These are phyloP conservation scores for Agrypnus murinus DNA, from an alignment of 2,888 invertebrate genomes.

Conservation along the genomic window DNA sequence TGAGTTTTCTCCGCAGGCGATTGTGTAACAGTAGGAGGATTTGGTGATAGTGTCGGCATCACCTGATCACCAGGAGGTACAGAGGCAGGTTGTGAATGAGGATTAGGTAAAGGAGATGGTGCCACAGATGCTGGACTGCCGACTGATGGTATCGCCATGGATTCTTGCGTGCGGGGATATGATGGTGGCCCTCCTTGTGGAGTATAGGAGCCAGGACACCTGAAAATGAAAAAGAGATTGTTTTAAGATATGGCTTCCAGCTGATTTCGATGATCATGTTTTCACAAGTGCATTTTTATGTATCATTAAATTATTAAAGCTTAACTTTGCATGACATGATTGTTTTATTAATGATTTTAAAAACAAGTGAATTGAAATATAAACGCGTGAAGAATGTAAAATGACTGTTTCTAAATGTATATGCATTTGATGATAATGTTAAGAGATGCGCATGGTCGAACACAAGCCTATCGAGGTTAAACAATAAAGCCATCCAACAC, in stretches of 20 bases:
- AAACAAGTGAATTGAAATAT: neutral
- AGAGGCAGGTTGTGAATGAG: slow-evolving; percentile 82
- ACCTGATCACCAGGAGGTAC: slow-evolving; percentile 78
- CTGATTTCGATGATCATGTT: slow-evolving; percentile 17
- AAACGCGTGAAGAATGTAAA: slow-evolving; percentile 7
- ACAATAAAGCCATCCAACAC: slow-evolving; percentile 42
- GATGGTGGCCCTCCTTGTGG: slow-evolving; percentile 80
- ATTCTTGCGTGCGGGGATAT: slow-evolving; percentile 76
- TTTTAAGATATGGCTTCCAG: neutral
- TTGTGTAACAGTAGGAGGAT: slow-evolving; percentile 70
- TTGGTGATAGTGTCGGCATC: slow-evolving; percentile 84
- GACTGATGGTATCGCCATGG: slow-evolving; percentile 75
- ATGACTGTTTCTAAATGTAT: neutral
- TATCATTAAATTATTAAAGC: slow-evolving; percentile 4
- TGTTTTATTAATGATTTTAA: neutral
- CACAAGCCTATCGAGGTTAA: slow-evolving; percentile 33
- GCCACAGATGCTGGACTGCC: slow-evolving; percentile 69
- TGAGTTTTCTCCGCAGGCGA: slow-evolving; percentile 62
- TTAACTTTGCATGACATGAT: slow-evolving; percentile 11
- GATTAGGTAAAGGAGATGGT: slow-evolving; percentile 83
- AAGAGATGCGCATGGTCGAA: slow-evolving; percentile 5
- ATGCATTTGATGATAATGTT: slow-evolving; percentile 4
- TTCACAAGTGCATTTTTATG: slow-evolving; percentile 7
- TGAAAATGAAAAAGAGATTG: slow-evolving; percentile 59
- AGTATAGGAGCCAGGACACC: slow-evolving; percentile 71